Conservation (phyloP, 2,113 vertebrate genomes). For the Phaethon lepturus region DNA sequence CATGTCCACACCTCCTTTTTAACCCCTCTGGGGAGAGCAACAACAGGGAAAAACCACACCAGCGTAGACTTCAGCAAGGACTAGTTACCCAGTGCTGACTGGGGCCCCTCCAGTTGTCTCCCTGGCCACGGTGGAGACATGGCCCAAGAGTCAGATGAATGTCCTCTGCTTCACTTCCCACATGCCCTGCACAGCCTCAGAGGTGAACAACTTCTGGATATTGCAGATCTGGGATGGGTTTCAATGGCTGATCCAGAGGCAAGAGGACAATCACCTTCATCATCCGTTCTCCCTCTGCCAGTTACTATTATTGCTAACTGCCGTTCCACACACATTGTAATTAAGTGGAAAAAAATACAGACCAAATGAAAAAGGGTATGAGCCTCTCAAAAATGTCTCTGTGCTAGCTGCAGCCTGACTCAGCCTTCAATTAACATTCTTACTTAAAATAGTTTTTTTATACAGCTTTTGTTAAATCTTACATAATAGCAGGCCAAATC, state of each 20-base stretch:
- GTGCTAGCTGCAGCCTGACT: slow-evolving; percentile 59
- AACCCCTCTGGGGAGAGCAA: background rate
- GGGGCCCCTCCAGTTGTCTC: background rate
- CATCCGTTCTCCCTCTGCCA: slow-evolving; percentile 23
- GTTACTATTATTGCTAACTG: slow-evolving; percentile 51
- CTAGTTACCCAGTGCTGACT: background rate
- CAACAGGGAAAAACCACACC: background rate
- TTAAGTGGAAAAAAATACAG: slow-evolving; percentile 58
- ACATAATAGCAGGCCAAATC: slow-evolving; percentile 44
- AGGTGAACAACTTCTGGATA: background rate
- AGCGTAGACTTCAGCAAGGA: background rate
- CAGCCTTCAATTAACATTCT: slow-evolving; percentile 70
- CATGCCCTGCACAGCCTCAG: background rate
- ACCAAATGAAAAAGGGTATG: slow-evolving; percentile 54
- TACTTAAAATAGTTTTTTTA: slow-evolving; percentile 64
- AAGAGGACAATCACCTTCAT: background rate
- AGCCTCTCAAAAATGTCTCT: slow-evolving; percentile 54
- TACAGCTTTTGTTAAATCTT: slow-evolving; percentile 55
- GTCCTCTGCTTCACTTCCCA: background rate
- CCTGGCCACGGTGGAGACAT: fast-evolving
- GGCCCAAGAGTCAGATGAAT: background rate
- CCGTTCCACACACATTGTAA: slow-evolving; percentile 44
- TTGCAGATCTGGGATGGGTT: background rate
- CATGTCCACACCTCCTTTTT: background rate
- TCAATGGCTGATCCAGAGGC: background rate